Evolutionary conservation across 2,888 invertebrate species (phyloP).

Genomic region (Timema cristinae): DNA sequence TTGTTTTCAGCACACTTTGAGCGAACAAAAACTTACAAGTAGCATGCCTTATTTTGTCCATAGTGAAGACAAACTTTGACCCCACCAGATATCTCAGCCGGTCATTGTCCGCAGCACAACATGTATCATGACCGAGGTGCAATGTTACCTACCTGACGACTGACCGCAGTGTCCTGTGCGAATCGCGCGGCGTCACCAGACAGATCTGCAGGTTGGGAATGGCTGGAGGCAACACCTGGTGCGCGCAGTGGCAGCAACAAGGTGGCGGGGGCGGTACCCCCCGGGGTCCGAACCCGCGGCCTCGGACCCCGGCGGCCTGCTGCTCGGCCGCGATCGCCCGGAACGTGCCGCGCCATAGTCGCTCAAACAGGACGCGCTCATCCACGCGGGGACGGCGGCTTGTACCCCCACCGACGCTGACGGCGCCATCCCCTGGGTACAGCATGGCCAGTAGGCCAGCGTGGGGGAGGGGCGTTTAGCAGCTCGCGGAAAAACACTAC

Average conservation of each 20-base stretch:
- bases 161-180: constrained; percentile 58
- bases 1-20: too few species aligned
- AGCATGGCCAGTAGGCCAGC: constrained; percentile 7
- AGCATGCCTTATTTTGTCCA: too few species aligned
- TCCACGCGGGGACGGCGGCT: constrained; percentile 40
- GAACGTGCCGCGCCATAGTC: constrained; percentile 67
- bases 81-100: too few species aligned
- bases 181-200: constrained; percentile 43
- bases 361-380: constrained; percentile 64
- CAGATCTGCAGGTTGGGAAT: constrained; percentile 36
- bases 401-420: constrained; percentile 8
- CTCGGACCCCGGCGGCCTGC: constrained; percentile 38
- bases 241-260: constrained; percentile 28
- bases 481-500: too few species aligned
- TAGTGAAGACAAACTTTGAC: too few species aligned
- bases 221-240: constrained; percentile 36
- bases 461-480: neutral
- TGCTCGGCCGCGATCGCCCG: constrained; percentile 36
- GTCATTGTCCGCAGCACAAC: too few species aligned
- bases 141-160: constrained; percentile 56
- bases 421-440: constrained; percentile 10
- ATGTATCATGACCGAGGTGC: too few species aligned
- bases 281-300: constrained; percentile 46
- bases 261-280: constrained; percentile 32
- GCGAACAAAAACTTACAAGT: too few species aligned